These are phyloP conservation scores for Hystrix cristata DNA, from an alignment of 2,113 vertebrate species.

Conservation along the genomic window DNA sequence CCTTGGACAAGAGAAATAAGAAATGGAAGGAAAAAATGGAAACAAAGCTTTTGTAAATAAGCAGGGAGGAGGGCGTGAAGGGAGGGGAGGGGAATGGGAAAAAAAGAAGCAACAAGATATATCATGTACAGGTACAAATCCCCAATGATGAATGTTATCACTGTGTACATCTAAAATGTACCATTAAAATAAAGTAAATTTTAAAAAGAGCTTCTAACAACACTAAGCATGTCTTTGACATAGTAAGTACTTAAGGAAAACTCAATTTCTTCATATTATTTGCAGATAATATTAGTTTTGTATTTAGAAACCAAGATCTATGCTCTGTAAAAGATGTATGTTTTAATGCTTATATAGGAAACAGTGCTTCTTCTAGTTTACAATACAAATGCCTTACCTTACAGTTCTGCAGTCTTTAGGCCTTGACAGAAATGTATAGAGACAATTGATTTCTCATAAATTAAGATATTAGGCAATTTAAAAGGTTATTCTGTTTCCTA, in stretches of 20 bases:
- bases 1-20: too few species aligned
- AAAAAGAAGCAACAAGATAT: too few species aligned
- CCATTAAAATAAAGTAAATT: too few species aligned
- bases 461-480: constrained; percentile 25
- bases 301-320: constrained; percentile 10
- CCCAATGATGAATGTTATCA: too few species aligned
- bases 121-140: too few species aligned
- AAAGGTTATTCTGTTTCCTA: not conserved
- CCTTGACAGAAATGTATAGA: not conserved
- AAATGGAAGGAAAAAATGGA: too few species aligned
- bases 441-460: not conserved
- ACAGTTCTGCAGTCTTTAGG: not conserved
- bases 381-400: not conserved
- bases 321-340: not conserved
- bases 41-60: too few species aligned
- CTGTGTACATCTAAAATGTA: too few species aligned
- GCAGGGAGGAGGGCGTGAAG: too few species aligned
- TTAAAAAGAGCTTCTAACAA: not conserved
- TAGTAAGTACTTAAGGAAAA: constrained; percentile 4
- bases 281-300: constrained; percentile 19
- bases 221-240: not conserved
- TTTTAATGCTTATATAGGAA: constrained; percentile 40
- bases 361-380: not conserved
- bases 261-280: constrained; percentile 21
- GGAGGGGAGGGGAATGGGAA: too few species aligned